phyloP scores from a whole-genome alignment of 2,797 vertebrate species.

The Sylvilagus floridanus region DNA sequence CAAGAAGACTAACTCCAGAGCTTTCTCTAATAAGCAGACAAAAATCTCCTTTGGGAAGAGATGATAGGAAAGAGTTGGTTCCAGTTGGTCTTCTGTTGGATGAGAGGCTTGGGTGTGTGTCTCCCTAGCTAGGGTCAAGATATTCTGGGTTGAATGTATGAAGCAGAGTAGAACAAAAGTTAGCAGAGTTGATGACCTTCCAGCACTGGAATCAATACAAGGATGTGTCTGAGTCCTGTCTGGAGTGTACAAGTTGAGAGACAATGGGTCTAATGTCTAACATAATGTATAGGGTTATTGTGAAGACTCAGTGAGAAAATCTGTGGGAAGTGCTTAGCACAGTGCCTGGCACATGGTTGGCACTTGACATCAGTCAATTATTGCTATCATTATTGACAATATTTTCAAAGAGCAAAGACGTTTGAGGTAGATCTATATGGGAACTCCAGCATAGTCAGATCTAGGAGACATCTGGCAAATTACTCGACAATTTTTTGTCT shows the following conservation, averaged over 20 bases:
- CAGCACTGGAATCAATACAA: neutral
- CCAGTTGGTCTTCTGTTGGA: neutral
- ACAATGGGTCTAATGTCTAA: neutral
- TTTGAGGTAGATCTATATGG: neutral
- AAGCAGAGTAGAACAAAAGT: neutral
- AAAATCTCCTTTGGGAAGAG: neutral
- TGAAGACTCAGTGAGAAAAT: neutral
- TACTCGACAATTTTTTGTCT: neutral
- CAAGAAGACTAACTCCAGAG: neutral
- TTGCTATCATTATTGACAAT: neutral
- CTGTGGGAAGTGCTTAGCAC: neutral
- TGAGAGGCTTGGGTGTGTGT: too few species aligned
- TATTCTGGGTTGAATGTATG: neutral
- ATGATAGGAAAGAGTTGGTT: neutral
- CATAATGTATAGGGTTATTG: neutral
- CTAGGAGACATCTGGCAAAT: neutral
- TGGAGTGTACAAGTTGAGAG: neutral
- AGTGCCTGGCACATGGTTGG: neutral
- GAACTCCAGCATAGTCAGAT: neutral
- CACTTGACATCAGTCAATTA: neutral
- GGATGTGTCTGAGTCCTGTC: neutral
- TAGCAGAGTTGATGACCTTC: neutral
- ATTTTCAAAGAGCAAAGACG: slow-evolving; percentile 6
- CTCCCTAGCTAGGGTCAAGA: neutral
- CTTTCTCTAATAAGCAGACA: neutral